Evolutionary conservation across 53 echinoderm and acorn worm species (phyloP), one percentile per base, ranked within the genome.

Genomic region (Antedon mediterranea): DNA sequence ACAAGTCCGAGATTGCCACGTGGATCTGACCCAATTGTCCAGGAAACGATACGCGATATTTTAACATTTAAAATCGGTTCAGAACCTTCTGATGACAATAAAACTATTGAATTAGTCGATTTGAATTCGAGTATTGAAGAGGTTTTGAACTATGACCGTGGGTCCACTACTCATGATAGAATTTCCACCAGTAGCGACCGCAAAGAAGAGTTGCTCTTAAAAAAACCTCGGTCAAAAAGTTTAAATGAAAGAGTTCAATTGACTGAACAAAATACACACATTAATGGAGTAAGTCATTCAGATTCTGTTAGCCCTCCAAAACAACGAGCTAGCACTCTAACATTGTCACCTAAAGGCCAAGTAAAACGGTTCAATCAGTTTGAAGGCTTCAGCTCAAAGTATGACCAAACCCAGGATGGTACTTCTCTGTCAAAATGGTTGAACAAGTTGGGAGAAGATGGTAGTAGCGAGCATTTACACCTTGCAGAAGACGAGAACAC

Each of bases 371-470:
- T 23, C 9, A 57, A 57, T 57, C 20, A 74, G 28, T 82, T 86
- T 70, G 86, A 86, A 57, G 74, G 74, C 0, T 79, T 79, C 75
- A 75, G 75, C 29, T 30, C 34, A 7, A 27, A 29, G n/a, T 43
- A n/a, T 37, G 80, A 74, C 27, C 34, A n/a, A 18, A 75, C 31
- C 34, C 43, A 70, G 32, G 77, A 33, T 77, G 84, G 82, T 13
- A 82, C 86, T 28, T 82, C 82, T n/a, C 82, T 86, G 2, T 82
- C 86, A 34, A 78, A 86, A 42, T 86, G 86, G 86, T 74, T 86
- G 43, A 82, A 78, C 23, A 80, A 80, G 32, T 82, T 86, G 8
- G 86, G 86, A 26, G 90, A 84, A 34, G 89, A 85, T 33, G 81
- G 82, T 23, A 71, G 75, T 71, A 75, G 72, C 27, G 73, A 73